Conservation (phyloP, 1,140 invertebrate genomes). For the Anagrus nilaparvatae region DNA sequence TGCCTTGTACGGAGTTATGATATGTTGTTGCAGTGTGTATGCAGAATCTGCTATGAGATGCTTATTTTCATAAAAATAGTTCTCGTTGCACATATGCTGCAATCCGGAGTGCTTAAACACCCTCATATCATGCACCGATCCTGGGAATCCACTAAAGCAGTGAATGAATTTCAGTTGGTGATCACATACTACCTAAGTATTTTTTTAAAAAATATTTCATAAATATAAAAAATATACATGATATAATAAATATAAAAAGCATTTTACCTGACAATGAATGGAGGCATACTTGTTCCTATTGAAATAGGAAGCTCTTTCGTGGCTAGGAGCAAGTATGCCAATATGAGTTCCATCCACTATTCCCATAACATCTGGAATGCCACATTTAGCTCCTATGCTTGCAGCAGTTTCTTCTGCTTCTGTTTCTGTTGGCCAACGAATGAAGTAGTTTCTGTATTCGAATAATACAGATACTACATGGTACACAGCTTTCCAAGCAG, state of each 20-base stretch:
- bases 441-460: background rate
- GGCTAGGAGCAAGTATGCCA: slow-evolving; percentile 18
- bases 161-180: slow-evolving; percentile 15
- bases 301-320: slow-evolving; percentile 21
- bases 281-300: slow-evolving; percentile 22
- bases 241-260: background rate
- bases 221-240: too few relatives aligned
- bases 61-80: slow-evolving; percentile 18
- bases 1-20: slow-evolving; percentile 19
- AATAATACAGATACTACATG: background rate
- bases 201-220: too few relatives aligned
- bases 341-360: slow-evolving; percentile 25
- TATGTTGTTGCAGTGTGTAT: slow-evolving; percentile 15
- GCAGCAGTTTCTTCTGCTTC: slow-evolving; percentile 1
- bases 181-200: slow-evolving; percentile 16
- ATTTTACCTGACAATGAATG: slow-evolving; percentile 21
- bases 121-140: slow-evolving; percentile 21
- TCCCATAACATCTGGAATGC: slow-evolving; percentile 22
- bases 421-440: slow-evolving; percentile 5
- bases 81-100: slow-evolving; percentile 4
- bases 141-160: slow-evolving; percentile 20
- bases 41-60: slow-evolving; percentile 20
- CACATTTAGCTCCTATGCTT: slow-evolving; percentile 9
- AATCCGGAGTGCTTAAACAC: slow-evolving; percentile 16
- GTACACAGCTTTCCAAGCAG: slow-evolving; percentile 3